These are phyloP conservation scores for Takifugu rubripes DNA, from an alignment of 2,797 vertebrate genomes.

Conservation along the genomic window DNA sequence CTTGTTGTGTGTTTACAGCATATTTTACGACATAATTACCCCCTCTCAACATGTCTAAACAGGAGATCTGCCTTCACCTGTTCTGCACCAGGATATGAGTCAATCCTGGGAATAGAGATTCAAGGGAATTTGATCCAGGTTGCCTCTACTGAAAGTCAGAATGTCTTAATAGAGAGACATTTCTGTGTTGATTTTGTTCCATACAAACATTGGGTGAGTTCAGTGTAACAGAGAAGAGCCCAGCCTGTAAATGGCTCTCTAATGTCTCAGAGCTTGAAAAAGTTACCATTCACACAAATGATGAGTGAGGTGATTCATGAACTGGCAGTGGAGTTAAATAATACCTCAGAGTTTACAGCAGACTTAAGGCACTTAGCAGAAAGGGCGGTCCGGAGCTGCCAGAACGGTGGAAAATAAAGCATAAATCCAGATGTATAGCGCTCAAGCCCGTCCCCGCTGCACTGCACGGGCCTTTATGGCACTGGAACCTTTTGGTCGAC, in stretches of 20 bases:
- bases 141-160: conserved; percentile 16
- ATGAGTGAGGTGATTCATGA: conserved; percentile 22
- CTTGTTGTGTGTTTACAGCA: conserved; percentile 13
- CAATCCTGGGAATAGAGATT: conserved; percentile 11
- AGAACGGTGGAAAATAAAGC: conserved; percentile 32
- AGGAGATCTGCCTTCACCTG: conserved; percentile 37
- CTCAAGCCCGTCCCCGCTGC: neutral
- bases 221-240: conserved; percentile 9
- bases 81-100: conserved; percentile 34
- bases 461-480: conserved; percentile 5
- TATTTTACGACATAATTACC: conserved; percentile 10
- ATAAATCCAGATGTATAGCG: conserved; percentile 19
- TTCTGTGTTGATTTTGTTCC: conserved; percentile 15
- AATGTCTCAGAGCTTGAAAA: conserved; percentile 19
- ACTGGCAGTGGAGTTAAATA: conserved; percentile 15
- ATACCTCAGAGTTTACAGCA: conserved; percentile 10
- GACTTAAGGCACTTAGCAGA: conserved; percentile 14
- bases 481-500: conserved; percentile 1
- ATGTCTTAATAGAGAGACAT: conserved; percentile 11
- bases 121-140: conserved; percentile 1
- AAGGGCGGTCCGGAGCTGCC: conserved; percentile 20
- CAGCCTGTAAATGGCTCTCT: conserved; percentile 13
- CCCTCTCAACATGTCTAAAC: neutral
- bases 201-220: neutral
- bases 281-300: conserved; percentile 10